phyloP scores from a whole-genome alignment of 2,113 vertebrate species.

The Holacanthus passer region DNA sequence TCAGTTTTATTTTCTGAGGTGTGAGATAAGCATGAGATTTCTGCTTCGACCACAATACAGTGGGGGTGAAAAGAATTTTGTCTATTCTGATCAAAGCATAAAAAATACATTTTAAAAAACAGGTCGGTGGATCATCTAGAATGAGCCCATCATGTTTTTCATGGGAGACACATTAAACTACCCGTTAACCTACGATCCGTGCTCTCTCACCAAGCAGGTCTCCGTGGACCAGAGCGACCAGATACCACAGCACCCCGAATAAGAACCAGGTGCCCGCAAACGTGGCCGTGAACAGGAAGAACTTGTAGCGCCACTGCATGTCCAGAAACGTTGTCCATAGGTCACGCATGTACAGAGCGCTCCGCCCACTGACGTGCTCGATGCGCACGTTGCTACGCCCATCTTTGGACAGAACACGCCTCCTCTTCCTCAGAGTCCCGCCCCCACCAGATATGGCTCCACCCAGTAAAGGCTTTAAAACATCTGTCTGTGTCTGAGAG shows the following conservation, averaged over 20 bases:
- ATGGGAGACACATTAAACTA: not conserved
- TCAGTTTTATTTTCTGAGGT: too few relatives aligned
- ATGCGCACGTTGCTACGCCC: constrained; percentile 95
- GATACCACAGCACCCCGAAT: constrained; percentile 95
- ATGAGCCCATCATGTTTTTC: not conserved
- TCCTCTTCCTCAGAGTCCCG: constrained; percentile 79
- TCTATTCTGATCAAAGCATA: too few relatives aligned
- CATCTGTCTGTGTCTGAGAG: constrained; percentile 95
- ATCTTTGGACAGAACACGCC: constrained; percentile 94
- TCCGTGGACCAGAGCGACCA: constrained; percentile 92
- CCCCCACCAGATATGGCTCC: constrained; percentile 46
- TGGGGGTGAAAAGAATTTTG: too few relatives aligned
- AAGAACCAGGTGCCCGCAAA: constrained; percentile 97
- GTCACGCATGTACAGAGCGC: constrained; percentile 95
- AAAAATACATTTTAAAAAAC: too few relatives aligned
- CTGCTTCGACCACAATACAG: too few relatives aligned
- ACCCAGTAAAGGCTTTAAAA: constrained; percentile 89
- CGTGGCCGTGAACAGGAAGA: constrained; percentile 93
- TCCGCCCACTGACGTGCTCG: constrained; percentile 90
- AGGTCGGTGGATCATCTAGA: not conserved
- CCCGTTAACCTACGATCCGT: too few relatives aligned
- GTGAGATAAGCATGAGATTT: too few relatives aligned
- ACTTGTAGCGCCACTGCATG: constrained; percentile 98
- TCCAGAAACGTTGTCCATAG: constrained; percentile 99
- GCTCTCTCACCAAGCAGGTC: constrained; percentile 89